Percentiles rank a stretch among this genome's conserved stretches.
Evolutionary conservation across 2,888 invertebrate genomes (phyloP).

Genomic region (Dryomyza anilis): DNA sequence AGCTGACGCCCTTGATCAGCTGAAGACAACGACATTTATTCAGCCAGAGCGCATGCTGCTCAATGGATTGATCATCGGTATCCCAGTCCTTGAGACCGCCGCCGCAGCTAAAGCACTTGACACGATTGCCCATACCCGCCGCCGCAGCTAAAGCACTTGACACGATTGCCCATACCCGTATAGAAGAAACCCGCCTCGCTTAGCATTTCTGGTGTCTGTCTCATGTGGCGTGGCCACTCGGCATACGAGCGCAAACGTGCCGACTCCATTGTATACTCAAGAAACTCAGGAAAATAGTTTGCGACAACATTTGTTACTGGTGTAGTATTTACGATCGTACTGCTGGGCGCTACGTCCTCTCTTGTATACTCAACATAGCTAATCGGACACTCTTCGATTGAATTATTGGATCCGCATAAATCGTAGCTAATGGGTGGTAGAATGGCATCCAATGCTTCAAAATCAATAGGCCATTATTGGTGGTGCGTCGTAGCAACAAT

Average conservation of each 20-base stretch:
- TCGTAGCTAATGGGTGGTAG: slow-evolving; percentile 62
- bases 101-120: no score
- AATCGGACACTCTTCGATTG: slow-evolving; percentile 54
- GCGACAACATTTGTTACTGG: no score
- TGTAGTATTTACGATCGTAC: slow-evolving; percentile 19
- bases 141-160: slow-evolving; percentile 91
- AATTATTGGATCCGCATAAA: slow-evolving; percentile 62
- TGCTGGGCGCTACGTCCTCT: slow-evolving; percentile 29
- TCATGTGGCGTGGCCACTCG: slow-evolving; percentile 82
- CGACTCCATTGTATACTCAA: slow-evolving; percentile 72
- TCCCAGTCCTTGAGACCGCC: slow-evolving; percentile 95
- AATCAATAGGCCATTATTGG: slow-evolving; percentile 67
- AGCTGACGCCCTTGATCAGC: slow-evolving; percentile 79
- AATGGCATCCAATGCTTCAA: slow-evolving; percentile 50
- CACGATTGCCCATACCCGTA: slow-evolving; percentile 85
- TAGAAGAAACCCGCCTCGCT: slow-evolving; percentile 93
- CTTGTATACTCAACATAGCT: slow-evolving; percentile 50
- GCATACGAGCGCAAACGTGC: slow-evolving; percentile 74
- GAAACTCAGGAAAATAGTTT: slow-evolving; percentile 67
- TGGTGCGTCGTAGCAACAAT: slow-evolving; percentile 70
- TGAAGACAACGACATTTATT: slow-evolving; percentile 83
- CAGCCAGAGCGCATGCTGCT: slow-evolving; percentile 93
- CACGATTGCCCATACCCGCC: no score
- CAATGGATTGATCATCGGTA: slow-evolving; percentile 89
- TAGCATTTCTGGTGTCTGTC: slow-evolving; percentile 78